Base-by-base conservation (phyloP, 2,113 vertebrate species). In the Empidonax traillii region DNA sequence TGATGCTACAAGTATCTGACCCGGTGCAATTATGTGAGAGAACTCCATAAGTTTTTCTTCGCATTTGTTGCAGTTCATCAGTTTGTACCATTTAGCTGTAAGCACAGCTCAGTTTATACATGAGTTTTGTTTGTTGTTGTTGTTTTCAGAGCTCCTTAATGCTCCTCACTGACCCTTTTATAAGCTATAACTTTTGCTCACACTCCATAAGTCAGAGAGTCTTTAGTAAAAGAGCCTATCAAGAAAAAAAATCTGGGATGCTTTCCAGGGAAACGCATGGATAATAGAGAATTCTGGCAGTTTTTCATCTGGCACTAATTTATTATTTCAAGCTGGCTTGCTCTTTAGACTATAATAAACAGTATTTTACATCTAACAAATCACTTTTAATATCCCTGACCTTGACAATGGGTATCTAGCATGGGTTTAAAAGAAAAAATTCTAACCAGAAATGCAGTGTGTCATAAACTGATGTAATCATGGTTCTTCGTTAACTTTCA, bases 251-350 rank as follows among this genome's bases (percentile, higher is more conserved):
- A 96, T 90, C 90, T 94, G 97, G 97, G 97, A 96, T 62, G 17
- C 52, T 87, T 93, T 97, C 97, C 97, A 97, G 72, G 84, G 80
- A 94, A 94, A 95, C 5, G 67, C 92, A 96, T 97, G 94, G 77
- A 85, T 93, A 93, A 94, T 76, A 93, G 85, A 96, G 93, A 83
- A 89, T 85, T 95, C 96, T 62, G 80, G 80, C 94, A 78, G 61
- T 53, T 56, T 76, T 93, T 87, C 90, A 91, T 91, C 82, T 96
- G 94, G 89, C 79, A 27, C 53, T 81, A 89, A 96, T 96, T 97
- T 97, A 93, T 97, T 97, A 97, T 94, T 97, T 97, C 78, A 92
- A 92, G 92, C 90, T 97, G 90, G 90, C 93, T 94, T 87, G 84
- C 86, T 96, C 81, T 96, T 91, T 77, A 61, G 52, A 87, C 81